Percentiles rank a stretch among this genome's conserved stretches.
Conservation (phyloP, 2,113 vertebrate genomes). For the Hymenochirus boettgeri region DNA sequence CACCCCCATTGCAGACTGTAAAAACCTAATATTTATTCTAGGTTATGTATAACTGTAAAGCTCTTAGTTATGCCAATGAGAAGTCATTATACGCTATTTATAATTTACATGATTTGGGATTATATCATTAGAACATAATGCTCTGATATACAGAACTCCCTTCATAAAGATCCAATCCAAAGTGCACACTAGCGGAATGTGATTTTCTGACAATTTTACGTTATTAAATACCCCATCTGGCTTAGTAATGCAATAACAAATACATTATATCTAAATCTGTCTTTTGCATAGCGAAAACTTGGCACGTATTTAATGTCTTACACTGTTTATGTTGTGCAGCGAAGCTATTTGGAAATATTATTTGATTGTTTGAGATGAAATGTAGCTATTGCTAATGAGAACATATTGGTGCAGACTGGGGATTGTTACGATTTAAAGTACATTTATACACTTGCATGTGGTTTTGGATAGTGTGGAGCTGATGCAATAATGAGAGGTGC, state of each 20-base stretch:
- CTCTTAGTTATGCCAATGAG: no score
- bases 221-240: background rate
- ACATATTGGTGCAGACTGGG: conserved; percentile 2
- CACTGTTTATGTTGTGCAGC: background rate
- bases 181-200: no score
- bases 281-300: background rate
- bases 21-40: no score
- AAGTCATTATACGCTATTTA: no score
- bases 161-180: no score
- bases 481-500: no score
- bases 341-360: background rate
- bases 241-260: background rate
- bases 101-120: no score
- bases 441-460: background rate
- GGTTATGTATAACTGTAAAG: no score
- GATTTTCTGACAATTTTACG: background rate
- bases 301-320: background rate
- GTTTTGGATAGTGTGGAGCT: no score
- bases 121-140: no score
- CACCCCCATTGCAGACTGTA: no score
- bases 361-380: background rate
- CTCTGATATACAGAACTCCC: no score
- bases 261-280: background rate
- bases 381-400: background rate
- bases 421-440: background rate